A percentile compares a stretch with the other conserved stretches of the same genome.
phyloP scores from a whole-genome alignment of 2,888 invertebrate genomes.

The Abrostola triplasia region DNA sequence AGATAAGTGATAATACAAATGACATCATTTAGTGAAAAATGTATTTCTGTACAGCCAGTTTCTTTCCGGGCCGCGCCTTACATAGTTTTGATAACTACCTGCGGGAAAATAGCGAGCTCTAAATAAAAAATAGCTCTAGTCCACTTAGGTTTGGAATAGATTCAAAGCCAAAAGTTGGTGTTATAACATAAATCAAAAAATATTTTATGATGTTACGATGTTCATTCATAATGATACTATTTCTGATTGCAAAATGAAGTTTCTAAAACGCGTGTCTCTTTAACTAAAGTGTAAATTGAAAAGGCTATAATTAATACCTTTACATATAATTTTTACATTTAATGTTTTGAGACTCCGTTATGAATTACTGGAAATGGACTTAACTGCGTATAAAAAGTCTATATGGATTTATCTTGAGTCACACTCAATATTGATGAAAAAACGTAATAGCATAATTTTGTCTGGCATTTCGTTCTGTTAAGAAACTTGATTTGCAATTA shows the following conservation, averaged over 20 bases:
- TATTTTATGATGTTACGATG: too few relatives aligned
- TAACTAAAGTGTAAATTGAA: too few relatives aligned
- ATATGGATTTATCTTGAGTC: neutral
- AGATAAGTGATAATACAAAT: slow-evolving; percentile 21
- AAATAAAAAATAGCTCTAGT: neutral
- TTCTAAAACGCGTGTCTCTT: neutral
- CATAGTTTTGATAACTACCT: slow-evolving; percentile 11
- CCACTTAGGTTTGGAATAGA: too few relatives aligned
- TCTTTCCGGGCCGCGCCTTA: slow-evolving; percentile 36
- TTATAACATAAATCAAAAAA: too few relatives aligned
- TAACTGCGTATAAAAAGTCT: neutral
- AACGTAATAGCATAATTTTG: neutral
- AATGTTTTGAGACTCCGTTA: too few relatives aligned
- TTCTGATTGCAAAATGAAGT: too few relatives aligned
- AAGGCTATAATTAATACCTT: too few relatives aligned
- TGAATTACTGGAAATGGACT: neutral
- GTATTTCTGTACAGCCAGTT: slow-evolving; percentile 16
- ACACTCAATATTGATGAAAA: neutral
- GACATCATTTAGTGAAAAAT: slow-evolving; percentile 47
- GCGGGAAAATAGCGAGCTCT: neutral
- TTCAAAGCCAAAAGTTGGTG: too few relatives aligned
- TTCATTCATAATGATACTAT: too few relatives aligned
- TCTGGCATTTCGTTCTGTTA: neutral
- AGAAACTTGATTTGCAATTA: neutral
- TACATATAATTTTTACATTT: too few relatives aligned